phyloP scores from a whole-genome alignment of 1,140 invertebrate species.

The Thaumatotibia leucotreta region DNA sequence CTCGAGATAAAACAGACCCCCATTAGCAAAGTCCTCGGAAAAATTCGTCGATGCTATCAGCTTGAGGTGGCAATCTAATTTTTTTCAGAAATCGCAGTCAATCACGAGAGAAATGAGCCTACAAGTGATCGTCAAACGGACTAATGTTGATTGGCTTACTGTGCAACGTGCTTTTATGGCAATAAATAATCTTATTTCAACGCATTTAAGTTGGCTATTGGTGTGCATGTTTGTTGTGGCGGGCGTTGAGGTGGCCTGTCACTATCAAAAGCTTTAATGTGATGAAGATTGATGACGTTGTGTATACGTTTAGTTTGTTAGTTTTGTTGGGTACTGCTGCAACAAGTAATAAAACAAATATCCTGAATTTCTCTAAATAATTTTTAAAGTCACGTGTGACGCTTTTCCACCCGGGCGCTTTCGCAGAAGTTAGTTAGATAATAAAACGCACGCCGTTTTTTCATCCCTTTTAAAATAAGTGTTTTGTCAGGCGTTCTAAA shows the following conservation, averaged over 20 bases:
- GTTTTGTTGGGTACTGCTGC: too few relatives aligned
- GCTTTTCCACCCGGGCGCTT: background rate
- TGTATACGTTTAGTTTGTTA: too few relatives aligned
- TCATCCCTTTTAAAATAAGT: constrained; percentile 52
- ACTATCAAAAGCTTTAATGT: constrained; percentile 26
- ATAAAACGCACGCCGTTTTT: constrained; percentile 18
- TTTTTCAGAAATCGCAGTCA: constrained; percentile 56
- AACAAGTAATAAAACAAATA: too few relatives aligned
- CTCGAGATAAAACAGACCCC: constrained; percentile 70
- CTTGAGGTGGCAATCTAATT: constrained; percentile 71
- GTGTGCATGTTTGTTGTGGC: constrained; percentile 18
- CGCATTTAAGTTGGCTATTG: constrained; percentile 20
- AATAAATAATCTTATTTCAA: constrained; percentile 18
- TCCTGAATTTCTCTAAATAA: too few relatives aligned
- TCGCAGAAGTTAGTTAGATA: background rate
- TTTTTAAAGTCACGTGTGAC: too few relatives aligned
- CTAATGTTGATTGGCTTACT: constrained; percentile 61
- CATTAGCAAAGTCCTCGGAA: constrained; percentile 61
- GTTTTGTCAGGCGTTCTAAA: constrained; percentile 64
- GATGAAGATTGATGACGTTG: constrained; percentile 48
- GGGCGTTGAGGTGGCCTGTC: constrained; percentile 21
- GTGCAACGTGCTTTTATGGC: background rate
- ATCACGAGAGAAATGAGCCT: constrained; percentile 69
- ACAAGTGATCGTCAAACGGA: constrained; percentile 52
- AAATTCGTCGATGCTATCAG: constrained; percentile 64